Base-by-base conservation (phyloP, 2,113 vertebrate species). In the Odocoileus hemionus region DNA sequence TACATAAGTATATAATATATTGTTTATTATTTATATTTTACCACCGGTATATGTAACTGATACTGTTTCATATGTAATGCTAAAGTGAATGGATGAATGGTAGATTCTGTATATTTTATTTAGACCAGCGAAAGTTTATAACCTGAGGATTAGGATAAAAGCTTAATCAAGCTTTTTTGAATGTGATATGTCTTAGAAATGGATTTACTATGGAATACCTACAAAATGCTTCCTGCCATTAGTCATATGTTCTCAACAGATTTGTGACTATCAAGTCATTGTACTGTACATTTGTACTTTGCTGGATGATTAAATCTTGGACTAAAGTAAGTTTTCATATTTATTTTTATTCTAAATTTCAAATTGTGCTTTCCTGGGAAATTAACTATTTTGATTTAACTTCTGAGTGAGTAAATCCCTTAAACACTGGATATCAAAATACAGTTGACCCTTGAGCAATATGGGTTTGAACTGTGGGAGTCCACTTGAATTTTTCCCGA, bases 381-480 rank as follows among this genome's bases (percentile, higher is more conserved):
- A 61, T 95, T 52, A 93, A 36, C 33, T 74, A 30, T 54, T 94
- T 96, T 88, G 89, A 45, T 95, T 95, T 64, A 96, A 57, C 91
- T 96, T 94, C 12, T 54, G n/a, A 89, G 64, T 86, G 60, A 64
- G 43, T 84, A 57, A 45, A 88, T 93, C 4, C 6, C 1, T 93
- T 94, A 67, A 84, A 78, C 50, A 67, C 19, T 67, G 57, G 43
- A 47, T 21, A 89, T 89, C 19, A 86, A 90, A 90, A 2, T 50
- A 45, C 21, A 54, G 47, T 92, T 90, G 36, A 57, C 9, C 87
- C 91, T 86, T 87, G 28, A 79, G 10, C 6, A 79, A 55, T 54
- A 83, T 83, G 80, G 33, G 33, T 83, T 83, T 83, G 33, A 55
- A 54, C 80, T 83, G 21, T 25, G 19, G 12, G 30, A 6, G 21